Conservation (phyloP, 2,888 invertebrate species). For the Papilio elwesi region DNA sequence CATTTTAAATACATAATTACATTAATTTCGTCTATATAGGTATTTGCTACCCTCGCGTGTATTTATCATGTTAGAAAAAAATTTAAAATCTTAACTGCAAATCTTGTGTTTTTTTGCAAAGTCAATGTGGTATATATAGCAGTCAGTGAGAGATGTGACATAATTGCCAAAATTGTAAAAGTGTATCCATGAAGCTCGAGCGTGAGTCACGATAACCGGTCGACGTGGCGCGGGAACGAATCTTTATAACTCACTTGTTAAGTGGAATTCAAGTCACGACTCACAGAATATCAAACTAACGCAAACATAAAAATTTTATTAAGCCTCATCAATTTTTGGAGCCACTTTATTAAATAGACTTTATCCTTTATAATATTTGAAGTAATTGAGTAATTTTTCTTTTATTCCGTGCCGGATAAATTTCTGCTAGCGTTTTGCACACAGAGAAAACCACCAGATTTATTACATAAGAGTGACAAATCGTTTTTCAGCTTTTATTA, state of each 20-base stretch:
- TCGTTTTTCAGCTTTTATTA: too few species aligned
- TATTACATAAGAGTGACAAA: too few species aligned
- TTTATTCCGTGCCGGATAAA: too few species aligned
- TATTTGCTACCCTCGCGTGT: too few species aligned
- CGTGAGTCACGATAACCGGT: conserved; percentile 21
- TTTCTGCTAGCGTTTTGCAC: too few species aligned
- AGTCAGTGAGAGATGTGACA: conserved; percentile 2
- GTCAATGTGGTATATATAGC: background rate
- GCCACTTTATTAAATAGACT: background rate
- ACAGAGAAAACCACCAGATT: too few species aligned
- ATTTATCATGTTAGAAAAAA: background rate
- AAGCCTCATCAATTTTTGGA: conserved; percentile 8
- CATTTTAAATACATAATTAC: too few species aligned
- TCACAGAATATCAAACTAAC: conserved; percentile 23
- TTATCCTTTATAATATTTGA: background rate
- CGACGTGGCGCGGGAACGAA: background rate
- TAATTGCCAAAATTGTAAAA: conserved; percentile 14
- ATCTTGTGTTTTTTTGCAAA: background rate
- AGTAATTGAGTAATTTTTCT: too few species aligned
- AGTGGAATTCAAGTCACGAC: conserved; percentile 16
- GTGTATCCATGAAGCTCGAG: conserved; percentile 2
- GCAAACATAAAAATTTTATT: conserved; percentile 13
- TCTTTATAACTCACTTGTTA: conserved; percentile 13
- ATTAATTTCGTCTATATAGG: too few species aligned
- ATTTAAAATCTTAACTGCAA: background rate